Conservation (phyloP, 2,888 invertebrate genomes). For the Cheilosia soror region DNA sequence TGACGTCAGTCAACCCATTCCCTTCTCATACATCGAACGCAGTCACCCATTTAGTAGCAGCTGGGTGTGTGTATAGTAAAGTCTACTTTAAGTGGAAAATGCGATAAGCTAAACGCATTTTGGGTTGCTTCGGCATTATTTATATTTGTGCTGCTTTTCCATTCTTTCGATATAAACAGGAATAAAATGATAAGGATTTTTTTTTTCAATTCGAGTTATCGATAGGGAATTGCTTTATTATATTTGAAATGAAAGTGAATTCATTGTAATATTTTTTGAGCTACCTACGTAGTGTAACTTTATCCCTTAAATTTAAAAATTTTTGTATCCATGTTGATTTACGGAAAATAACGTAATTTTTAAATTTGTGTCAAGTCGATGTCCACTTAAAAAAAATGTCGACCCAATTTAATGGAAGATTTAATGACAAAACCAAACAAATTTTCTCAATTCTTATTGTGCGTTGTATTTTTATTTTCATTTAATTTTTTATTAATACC, state of each 20-base stretch:
- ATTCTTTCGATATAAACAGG: background rate
- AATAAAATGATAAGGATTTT: slow-evolving; percentile 17
- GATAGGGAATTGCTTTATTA: background rate
- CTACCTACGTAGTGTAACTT: background rate
- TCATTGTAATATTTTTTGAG: background rate
- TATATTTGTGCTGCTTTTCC: background rate
- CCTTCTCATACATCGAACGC: background rate
- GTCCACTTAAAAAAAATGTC: background rate
- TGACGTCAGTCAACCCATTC: slow-evolving; percentile 55
- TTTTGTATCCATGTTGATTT: slow-evolving; percentile 10
- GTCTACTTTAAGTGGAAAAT: slow-evolving; percentile 52
- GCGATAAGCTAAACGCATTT: slow-evolving; percentile 57
- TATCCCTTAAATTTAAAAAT: background rate
- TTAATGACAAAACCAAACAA: slow-evolving; percentile 21
- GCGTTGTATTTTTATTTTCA: background rate
- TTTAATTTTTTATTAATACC: slow-evolving; percentile 9
- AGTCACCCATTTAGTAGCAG: slow-evolving; percentile 9
- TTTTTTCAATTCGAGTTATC: background rate
- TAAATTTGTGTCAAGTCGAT: background rate
- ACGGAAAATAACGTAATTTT: background rate
- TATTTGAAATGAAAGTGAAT: background rate
- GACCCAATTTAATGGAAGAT: background rate
- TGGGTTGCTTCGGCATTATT: slow-evolving; percentile 4
- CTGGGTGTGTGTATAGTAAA: background rate
- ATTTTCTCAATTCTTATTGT: background rate